Evolutionary conservation across 2,888 invertebrate species (phyloP).

Genomic region (Sarcophaga carnaria): DNA sequence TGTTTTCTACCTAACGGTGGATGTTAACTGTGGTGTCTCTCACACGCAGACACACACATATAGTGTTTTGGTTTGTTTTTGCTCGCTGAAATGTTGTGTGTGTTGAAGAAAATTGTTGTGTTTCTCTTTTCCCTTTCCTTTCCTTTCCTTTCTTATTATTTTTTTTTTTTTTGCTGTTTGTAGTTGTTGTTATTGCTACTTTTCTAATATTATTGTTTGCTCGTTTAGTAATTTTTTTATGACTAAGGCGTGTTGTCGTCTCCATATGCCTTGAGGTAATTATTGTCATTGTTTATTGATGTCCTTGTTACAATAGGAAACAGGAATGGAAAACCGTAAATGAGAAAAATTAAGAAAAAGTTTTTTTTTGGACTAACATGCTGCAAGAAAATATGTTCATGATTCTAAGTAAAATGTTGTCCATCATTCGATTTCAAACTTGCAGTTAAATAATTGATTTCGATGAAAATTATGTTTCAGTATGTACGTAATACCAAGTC

Average conservation of each 20-base stretch:
- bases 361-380: too few species aligned
- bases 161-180: not conserved
- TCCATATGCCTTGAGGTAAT: conserved; percentile 38
- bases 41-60: too few species aligned
- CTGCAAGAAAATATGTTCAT: too few species aligned
- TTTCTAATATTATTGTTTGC: conserved; percentile 40
- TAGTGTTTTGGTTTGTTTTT: not conserved
- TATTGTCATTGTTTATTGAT: conserved; percentile 55
- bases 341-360: too few species aligned
- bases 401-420: too few species aligned
- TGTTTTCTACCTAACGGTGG: too few species aligned
- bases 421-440: too few species aligned
- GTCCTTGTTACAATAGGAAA: not conserved
- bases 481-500: too few species aligned
- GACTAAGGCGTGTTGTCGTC: conserved; percentile 53
- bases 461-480: too few species aligned
- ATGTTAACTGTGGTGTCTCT: too few species aligned
- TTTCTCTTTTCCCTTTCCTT: not conserved
- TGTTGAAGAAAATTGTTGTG: not conserved
- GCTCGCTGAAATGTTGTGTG: not conserved
- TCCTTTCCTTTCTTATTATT: not conserved
- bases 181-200: conserved; percentile 23
- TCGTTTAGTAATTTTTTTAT: conserved; percentile 57
- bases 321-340: too few species aligned
- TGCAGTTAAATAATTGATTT: too few species aligned